These are phyloP conservation scores for Drosophila rhopaloa DNA, from an alignment of 1,140 invertebrate genomes.

Conservation along the genomic window DNA sequence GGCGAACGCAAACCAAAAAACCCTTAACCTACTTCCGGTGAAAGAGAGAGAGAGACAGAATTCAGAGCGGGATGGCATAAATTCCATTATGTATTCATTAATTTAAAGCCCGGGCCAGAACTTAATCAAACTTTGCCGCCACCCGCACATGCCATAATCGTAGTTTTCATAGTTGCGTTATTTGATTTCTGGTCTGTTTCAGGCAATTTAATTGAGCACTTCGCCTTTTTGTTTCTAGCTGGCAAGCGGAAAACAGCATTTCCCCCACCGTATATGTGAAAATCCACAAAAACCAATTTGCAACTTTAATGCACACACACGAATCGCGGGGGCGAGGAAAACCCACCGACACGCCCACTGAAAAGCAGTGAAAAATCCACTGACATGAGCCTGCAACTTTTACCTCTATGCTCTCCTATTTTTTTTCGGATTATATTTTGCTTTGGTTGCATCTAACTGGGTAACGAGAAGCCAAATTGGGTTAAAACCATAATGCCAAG, in stretches of 20 bases:
- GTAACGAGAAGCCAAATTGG: constrained; percentile 63
- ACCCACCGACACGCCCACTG: constrained; percentile 26
- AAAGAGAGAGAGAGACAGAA: background rate
- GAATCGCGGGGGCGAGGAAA: background rate
- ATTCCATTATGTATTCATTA: constrained; percentile 65
- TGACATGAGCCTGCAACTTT: constrained; percentile 40
- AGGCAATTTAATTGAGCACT: constrained; percentile 56
- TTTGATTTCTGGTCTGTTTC: constrained; percentile 56
- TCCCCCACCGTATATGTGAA: constrained; percentile 21
- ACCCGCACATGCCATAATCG: constrained; percentile 5
- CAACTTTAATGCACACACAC: constrained; percentile 49
- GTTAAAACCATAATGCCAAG: constrained; percentile 75
- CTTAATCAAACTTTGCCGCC: constrained; percentile 51
- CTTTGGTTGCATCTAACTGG: constrained; percentile 33
- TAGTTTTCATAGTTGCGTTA: constrained; percentile 32
- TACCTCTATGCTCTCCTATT: constrained; percentile 11
- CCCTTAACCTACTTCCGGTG: constrained; percentile 53
- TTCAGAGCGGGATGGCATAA: constrained; percentile 19
- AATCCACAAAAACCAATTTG: constrained; percentile 62
- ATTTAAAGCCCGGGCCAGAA: constrained; percentile 45
- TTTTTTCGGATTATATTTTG: constrained; percentile 20
- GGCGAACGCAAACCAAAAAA: background rate
- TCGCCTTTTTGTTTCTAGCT: constrained; percentile 30
- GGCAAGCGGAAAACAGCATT: constrained; percentile 33
- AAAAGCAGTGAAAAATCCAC: constrained; percentile 43